A percentile compares a stretch with the other conserved stretches of the same genome.
Evolutionary conservation across 2,888 invertebrate species (phyloP).

Genomic region (Dilophus febrilis): DNA sequence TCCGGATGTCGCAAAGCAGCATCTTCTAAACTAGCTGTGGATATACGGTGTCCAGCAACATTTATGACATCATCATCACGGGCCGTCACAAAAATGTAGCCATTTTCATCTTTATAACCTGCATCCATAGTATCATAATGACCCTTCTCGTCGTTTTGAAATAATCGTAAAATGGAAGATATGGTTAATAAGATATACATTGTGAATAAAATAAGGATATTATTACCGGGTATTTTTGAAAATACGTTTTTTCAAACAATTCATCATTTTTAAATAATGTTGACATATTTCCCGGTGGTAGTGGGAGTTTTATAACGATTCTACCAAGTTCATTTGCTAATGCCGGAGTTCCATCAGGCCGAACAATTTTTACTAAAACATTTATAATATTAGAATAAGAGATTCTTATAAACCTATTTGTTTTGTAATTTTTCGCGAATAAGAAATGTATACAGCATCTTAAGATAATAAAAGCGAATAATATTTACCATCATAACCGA

Average conservation of each 20-base stretch:
- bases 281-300: slow-evolving; percentile 77
- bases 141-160: slow-evolving; percentile 18
- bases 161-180: no score
- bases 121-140: slow-evolving; percentile 85
- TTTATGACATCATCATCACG: slow-evolving; percentile 88
- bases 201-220: neutral
- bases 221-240: slow-evolving; percentile 63
- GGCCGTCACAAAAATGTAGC: slow-evolving; percentile 76
- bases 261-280: slow-evolving; percentile 70
- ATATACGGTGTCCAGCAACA: slow-evolving; percentile 83
- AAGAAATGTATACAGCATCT: no score
- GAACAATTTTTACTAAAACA: slow-evolving; percentile 46
- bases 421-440: no score
- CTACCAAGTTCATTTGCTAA: slow-evolving; percentile 59
- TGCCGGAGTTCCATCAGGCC: slow-evolving; percentile 52
- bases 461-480: slow-evolving; percentile 40
- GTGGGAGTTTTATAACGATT: slow-evolving; percentile 65
- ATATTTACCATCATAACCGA: slow-evolving; percentile 66
- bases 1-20: slow-evolving; percentile 74
- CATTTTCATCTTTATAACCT: slow-evolving; percentile 67
- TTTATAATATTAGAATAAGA: slow-evolving; percentile 26
- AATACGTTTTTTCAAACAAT: slow-evolving; percentile 65
- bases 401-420: no score
- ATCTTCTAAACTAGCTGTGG: slow-evolving; percentile 79
- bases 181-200: no score